Percentiles rank a stretch among this genome's conserved stretches.
These are phyloP conservation scores for Platysternon megacephalum DNA, from an alignment of 2,113 vertebrate species.

Conservation along the genomic window DNA sequence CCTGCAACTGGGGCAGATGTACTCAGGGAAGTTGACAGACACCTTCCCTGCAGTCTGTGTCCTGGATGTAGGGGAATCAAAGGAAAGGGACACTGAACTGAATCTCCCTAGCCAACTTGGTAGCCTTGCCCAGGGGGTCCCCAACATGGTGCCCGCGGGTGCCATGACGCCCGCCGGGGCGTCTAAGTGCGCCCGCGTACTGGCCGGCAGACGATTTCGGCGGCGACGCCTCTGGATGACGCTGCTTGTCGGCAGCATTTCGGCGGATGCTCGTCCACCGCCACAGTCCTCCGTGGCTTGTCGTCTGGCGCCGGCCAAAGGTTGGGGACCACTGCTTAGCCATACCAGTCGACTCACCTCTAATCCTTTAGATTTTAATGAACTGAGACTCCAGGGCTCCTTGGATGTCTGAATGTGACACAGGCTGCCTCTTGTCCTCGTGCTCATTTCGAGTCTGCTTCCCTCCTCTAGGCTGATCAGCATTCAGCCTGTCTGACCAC, in stretches of 20 bases:
- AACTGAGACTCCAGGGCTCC: neutral
- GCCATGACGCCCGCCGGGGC: no score
- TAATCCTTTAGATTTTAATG: neutral
- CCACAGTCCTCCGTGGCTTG: no score
- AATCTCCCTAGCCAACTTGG: neutral
- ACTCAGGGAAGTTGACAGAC: neutral
- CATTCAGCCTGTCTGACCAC: neutral
- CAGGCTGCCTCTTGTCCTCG: neutral
- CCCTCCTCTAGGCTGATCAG: neutral
- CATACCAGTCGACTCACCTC: constrained; percentile 21
- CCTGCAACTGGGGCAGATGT: neutral
- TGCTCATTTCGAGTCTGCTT: neutral
- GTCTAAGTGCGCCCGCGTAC: no score
- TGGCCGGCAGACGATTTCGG: no score
- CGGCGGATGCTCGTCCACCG: no score
- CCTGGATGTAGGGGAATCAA: neutral
- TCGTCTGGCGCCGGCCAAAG: no score
- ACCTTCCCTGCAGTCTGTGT: neutral
- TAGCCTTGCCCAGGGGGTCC: no score
- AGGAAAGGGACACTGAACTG: neutral
- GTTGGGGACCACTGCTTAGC: no score
- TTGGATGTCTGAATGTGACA: neutral
- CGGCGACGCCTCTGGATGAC: no score
- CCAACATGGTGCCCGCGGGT: no score
- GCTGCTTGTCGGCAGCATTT: no score